These are phyloP conservation scores for Fopius arisanus DNA, from an alignment of 1,140 invertebrate genomes.

Conservation along the genomic window DNA sequence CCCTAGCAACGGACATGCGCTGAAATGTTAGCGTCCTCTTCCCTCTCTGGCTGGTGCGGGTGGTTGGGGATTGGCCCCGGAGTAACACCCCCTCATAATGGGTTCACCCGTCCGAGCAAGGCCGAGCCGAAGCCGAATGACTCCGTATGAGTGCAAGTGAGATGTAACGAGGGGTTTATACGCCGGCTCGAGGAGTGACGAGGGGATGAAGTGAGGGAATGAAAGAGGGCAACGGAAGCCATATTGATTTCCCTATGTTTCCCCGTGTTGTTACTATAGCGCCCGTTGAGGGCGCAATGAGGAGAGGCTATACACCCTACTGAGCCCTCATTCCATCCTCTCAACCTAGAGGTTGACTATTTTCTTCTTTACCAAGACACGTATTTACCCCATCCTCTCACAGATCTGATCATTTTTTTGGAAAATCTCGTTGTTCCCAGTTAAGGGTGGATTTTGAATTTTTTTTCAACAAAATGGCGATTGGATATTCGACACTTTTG, in stretches of 20 bases:
- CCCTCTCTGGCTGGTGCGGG: constrained; percentile 47
- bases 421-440: too few relatives aligned
- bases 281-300: constrained; percentile 57
- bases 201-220: constrained; percentile 44
- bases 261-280: constrained; percentile 66
- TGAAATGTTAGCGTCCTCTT: constrained; percentile 44
- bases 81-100: constrained; percentile 67
- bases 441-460: neutral
- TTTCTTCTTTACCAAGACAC: neutral
- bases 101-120: constrained; percentile 63
- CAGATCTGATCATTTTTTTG: neutral
- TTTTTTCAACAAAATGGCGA: neutral
- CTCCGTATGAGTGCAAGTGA: constrained; percentile 31
- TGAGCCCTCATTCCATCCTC: neutral
- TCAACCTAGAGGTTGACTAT: neutral
- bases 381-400: neutral
- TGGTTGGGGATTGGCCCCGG: constrained; percentile 64
- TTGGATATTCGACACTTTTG: neutral
- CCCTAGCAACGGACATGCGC: constrained; percentile 67
- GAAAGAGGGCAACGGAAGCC: constrained; percentile 64
- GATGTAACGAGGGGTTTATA: constrained; percentile 8
- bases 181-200: constrained; percentile 29
- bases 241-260: constrained; percentile 68
- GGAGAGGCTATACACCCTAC: constrained; percentile 38
- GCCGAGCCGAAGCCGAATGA: constrained; percentile 35